Base-by-base conservation (phyloP, 2,888 invertebrate species). In the Halocaridina rubra region DNA sequence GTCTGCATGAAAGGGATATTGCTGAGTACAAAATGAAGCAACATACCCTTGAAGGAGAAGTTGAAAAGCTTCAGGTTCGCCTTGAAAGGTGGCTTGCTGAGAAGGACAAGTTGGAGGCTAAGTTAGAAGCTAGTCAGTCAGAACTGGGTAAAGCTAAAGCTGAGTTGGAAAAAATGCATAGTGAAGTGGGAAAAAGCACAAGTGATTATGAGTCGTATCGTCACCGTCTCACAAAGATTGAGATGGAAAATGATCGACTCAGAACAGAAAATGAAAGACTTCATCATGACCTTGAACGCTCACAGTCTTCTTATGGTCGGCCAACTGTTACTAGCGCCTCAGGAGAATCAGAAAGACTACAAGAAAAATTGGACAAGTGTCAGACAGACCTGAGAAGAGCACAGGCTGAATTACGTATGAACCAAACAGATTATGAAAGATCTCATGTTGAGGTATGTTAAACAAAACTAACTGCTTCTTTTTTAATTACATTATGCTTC, bases 21-120 rank as follows among this genome's bases (percentile, higher is more conserved):
- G 97, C 97, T 79, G 98, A 98, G 91, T 97, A 96, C 90, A 97
- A 97, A 92, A 96, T 97, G 94, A 97, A 97, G 91, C 93, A 97
- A 86, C 97, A 97, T 90, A 94, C 96, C 19, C 92, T 97, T 81
- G 97, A 97, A 91, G 96, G 96, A 89, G 97, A 97, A 92, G 90
- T 89, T 24, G 90, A 90, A 76, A 91, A 90, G 86, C 88, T 91
- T 4, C 90, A 90, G 88, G 96, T 97, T 13, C 96, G 97, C 84
- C 93, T 97, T 88, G 97, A 97, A 91, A 93, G 97, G 90, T 96
- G 96, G 29, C 95, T 96, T 90, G 95, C 95, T 0, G 97, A 97
- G 90, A 96, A 97, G 90, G 97, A 97, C 90, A 94, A 97, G 22
- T 93, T 97, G 67, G 97, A 97, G 92, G 94, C 96, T 74, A 97